These are phyloP conservation scores for Xenotilapia leptura DNA, from an alignment of 2,113 vertebrate species.

Conservation along the genomic window DNA sequence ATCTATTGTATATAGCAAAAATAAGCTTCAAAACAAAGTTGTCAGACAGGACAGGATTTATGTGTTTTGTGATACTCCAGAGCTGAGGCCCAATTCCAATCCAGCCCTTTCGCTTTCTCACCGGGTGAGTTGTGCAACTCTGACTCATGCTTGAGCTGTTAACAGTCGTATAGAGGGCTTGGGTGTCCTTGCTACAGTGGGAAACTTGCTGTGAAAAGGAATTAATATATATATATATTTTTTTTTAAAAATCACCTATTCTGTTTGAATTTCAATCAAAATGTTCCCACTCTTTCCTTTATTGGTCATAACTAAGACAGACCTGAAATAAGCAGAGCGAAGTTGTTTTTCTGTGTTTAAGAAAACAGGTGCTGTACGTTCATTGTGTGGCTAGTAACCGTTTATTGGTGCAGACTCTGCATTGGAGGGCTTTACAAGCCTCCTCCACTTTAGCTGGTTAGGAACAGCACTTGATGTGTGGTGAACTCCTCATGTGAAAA, in stretches of 20 bases:
- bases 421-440: neutral
- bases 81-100: neutral
- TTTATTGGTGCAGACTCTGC: neutral
- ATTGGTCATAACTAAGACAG: neutral
- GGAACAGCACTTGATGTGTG: neutral
- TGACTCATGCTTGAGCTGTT: neutral
- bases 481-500: neutral
- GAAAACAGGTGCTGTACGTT: neutral
- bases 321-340: rapidly evolving
- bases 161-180: rapidly evolving
- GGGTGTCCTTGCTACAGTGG: neutral
- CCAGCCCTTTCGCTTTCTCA: rapidly evolving
- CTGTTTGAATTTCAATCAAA: neutral
- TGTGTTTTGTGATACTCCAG: neutral
- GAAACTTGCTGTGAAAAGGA: neutral
- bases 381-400: rapidly evolving
- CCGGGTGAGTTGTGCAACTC: neutral
- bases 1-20: rapidly evolving
- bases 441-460: neutral
- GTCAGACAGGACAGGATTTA: neutral
- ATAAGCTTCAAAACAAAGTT: neutral
- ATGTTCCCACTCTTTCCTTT: neutral
- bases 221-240: neutral
- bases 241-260: neutral
- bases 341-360: neutral